Percentiles rank a stretch among this genome's conserved stretches.
phyloP scores from a whole-genome alignment of 2,888 invertebrate species.

The Elegia similella region DNA sequence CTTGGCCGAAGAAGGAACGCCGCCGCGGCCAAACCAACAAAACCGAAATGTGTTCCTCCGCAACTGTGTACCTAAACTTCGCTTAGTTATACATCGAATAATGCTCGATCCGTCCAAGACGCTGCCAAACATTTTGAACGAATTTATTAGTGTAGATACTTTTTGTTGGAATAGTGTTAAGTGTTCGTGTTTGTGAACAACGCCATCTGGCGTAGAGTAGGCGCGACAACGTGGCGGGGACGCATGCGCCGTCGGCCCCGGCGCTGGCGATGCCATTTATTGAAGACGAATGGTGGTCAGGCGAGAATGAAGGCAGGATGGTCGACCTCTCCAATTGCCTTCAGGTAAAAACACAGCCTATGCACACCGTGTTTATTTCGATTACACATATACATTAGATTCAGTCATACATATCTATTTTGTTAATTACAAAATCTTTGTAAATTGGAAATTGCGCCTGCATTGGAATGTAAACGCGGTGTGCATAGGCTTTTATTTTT shows the following conservation, averaged over 20 bases:
- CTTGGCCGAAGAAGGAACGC: conserved; percentile 52
- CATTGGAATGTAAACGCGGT: not conserved
- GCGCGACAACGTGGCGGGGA: conserved; percentile 83
- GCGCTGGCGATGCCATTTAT: conserved; percentile 96
- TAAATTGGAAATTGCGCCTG: not conserved
- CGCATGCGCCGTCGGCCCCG: conserved; percentile 83
- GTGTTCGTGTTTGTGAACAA: conserved; percentile 45
- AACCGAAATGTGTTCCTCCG: conserved; percentile 67
- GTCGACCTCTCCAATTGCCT: conserved; percentile 94
- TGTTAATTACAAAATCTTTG: too few relatives aligned
- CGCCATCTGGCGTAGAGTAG: conserved; percentile 66
- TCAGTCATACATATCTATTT: too few relatives aligned
- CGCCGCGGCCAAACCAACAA: conserved; percentile 32
- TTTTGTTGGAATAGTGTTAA: conserved; percentile 53
- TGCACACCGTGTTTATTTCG: not conserved
- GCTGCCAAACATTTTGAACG: conserved; percentile 75
- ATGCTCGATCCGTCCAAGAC: conserved; percentile 77
- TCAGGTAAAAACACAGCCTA: conserved; percentile 80
- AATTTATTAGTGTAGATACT: conserved; percentile 72
- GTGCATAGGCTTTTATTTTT: not conserved
- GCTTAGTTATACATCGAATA: conserved; percentile 66
- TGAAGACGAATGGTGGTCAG: conserved; percentile 97
- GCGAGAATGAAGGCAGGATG: conserved; percentile 97
- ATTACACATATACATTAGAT: not conserved
- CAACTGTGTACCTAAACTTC: conserved; percentile 60